A percentile compares a stretch with the other conserved stretches of the same genome.
phyloP scores from a whole-genome alignment of 1,140 invertebrate species.

The Mercenaria mercenaria region DNA sequence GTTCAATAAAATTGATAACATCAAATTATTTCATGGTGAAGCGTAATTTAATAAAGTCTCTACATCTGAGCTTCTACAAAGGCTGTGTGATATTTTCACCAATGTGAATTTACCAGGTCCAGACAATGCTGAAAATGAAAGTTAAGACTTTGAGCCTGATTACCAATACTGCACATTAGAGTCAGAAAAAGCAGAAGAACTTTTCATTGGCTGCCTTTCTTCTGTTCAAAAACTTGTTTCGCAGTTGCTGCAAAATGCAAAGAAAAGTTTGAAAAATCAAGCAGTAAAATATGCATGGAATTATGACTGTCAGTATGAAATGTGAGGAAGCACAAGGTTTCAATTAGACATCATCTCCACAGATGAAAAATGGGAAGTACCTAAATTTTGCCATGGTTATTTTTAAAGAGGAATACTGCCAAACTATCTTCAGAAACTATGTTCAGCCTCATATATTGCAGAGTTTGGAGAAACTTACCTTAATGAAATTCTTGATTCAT shows the following conservation, averaged over 20 bases:
- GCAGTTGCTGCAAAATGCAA: neutral
- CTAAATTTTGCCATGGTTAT: neutral
- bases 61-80: neutral
- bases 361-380: neutral
- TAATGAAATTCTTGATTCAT: neutral
- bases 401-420: neutral
- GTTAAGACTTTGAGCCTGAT: neutral
- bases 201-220: neutral
- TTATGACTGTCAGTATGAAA: neutral
- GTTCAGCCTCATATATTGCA: neutral
- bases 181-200: neutral
- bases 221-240: neutral
- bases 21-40: neutral
- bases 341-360: neutral
- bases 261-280: neutral
- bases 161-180: constrained; percentile 30
- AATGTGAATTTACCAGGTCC: neutral
- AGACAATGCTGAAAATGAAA: neutral
- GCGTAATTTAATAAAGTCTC: neutral
- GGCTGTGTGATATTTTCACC: neutral
- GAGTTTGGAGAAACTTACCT: neutral
- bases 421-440: neutral
- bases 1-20: neutral
- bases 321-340: neutral
- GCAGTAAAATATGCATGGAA: too few relatives aligned